phyloP scores from a whole-genome alignment of 2,113 vertebrate genomes.

The Speoplatyrhinus poulsoni region DNA sequence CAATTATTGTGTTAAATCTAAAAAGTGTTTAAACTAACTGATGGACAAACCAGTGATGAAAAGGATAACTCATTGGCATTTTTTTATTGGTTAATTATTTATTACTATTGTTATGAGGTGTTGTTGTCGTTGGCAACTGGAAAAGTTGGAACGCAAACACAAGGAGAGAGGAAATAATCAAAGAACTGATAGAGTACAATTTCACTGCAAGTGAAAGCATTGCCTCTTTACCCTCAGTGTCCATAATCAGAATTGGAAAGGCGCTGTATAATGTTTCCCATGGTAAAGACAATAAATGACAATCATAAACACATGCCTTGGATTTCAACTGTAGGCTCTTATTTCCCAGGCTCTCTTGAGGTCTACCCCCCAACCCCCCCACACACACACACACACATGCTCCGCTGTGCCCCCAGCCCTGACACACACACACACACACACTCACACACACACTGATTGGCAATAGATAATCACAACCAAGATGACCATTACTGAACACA shows the following conservation, averaged over 20 bases:
- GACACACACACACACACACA: too few species aligned
- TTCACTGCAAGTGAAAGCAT: conserved; percentile 20
- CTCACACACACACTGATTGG: conserved; percentile 49
- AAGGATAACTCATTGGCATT: too few species aligned
- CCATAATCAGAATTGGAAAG: conserved; percentile 38
- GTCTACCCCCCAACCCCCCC: conserved; percentile 36
- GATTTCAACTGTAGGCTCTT: conserved; percentile 65
- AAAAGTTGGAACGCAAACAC: too few species aligned
- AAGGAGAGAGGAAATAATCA: not conserved
- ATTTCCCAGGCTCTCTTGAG: conserved; percentile 56
- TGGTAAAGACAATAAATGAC: conserved; percentile 69
- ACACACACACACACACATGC: not conserved
- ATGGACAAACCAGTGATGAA: too few species aligned
- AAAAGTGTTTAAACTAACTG: too few species aligned
- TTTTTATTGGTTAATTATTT: too few species aligned
- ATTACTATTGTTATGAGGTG: too few species aligned
- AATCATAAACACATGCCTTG: conserved; percentile 72
- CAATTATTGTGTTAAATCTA: too few species aligned
- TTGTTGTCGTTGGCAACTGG: too few species aligned
- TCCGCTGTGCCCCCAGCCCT: too few species aligned
- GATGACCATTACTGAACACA: conserved; percentile 40
- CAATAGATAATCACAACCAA: conserved; percentile 68
- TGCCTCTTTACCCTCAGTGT: conserved; percentile 25
- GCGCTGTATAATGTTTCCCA: conserved; percentile 55
- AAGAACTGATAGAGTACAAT: not conserved